These are phyloP conservation scores for Catocala fraxini DNA, from an alignment of 2,888 invertebrate genomes.

Conservation along the genomic window DNA sequence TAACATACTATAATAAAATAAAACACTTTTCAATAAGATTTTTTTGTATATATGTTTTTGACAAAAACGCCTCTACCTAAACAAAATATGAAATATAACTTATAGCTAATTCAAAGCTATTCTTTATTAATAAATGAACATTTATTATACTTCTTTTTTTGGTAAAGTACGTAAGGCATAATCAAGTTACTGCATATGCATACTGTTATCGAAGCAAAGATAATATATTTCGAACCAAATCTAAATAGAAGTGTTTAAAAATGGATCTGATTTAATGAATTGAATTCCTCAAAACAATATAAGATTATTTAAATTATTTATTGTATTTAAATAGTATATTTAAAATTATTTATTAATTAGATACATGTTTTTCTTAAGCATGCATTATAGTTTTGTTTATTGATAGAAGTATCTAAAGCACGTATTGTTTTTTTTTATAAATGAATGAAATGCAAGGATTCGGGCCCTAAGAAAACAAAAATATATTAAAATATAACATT, in stretches of 20 bases:
- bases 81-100: too few relatives aligned
- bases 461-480: not conserved
- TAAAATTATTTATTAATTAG: too few relatives aligned
- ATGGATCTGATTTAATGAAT: slow-evolving; percentile 16
- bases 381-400: too few relatives aligned
- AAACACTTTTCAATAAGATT: too few relatives aligned
- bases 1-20: not conserved
- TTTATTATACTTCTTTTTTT: too few relatives aligned
- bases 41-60: not conserved
- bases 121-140: too few relatives aligned
- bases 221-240: slow-evolving; percentile 1
- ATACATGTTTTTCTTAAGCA: not conserved
- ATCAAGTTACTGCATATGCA: not conserved
- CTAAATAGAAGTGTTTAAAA: slow-evolving; percentile 3
- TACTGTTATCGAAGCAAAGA: not conserved
- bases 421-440: too few relatives aligned
- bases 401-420: too few relatives aligned
- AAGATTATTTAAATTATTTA: slow-evolving; percentile 2
- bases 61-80: not conserved
- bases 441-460: not conserved
- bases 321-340: not conserved
- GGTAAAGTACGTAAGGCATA: too few relatives aligned
- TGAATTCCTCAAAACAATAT: not conserved
- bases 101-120: too few relatives aligned
- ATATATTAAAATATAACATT: not conserved